Percentiles rank a stretch among this genome's conserved stretches.
These are phyloP conservation scores for Netelia inedita DNA, from an alignment of 2,888 invertebrate genomes.

Conservation along the genomic window DNA sequence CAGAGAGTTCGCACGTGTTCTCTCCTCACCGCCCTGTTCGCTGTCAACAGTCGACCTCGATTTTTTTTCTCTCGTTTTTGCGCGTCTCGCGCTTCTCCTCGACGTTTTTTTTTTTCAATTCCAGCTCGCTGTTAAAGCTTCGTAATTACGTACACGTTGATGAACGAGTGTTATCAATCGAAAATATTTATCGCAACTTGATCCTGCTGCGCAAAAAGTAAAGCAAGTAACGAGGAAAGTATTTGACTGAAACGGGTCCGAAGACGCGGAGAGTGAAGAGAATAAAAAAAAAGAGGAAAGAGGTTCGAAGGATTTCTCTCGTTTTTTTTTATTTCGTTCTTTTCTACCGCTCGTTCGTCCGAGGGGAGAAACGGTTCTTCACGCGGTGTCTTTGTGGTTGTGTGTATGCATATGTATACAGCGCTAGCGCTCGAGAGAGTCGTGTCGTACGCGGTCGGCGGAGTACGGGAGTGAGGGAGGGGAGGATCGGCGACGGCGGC, in stretches of 20 bases:
- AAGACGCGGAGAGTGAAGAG: background rate
- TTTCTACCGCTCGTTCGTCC: conserved; percentile 9
- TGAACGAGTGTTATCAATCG: background rate
- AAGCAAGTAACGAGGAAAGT: background rate
- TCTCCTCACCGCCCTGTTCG: conserved; percentile 21
- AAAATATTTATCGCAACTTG: too few relatives aligned
- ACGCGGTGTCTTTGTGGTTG: conserved; percentile 40
- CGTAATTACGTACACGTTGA: background rate
- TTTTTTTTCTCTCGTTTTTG: conserved; percentile 30
- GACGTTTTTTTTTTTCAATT: background rate
- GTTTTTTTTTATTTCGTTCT: conserved; percentile 43
- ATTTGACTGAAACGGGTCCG: background rate
- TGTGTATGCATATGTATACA: conserved; percentile 9
- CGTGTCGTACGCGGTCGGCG: conserved; percentile 25
- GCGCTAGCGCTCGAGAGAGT: conserved; percentile 41
- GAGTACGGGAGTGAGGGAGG: conserved; percentile 23
- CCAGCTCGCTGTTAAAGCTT: background rate
- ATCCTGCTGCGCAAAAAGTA: background rate
- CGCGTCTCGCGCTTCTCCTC: conserved; percentile 9
- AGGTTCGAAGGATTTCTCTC: conserved; percentile 54
- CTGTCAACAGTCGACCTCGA: conserved; percentile 55
- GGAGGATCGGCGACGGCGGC: conserved; percentile 69
- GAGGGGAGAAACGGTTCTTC: conserved; percentile 57
- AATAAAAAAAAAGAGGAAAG: conserved; percentile 8
- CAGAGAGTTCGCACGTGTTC: conserved; percentile 35